These are phyloP conservation scores for Stegana nigrithorax DNA, from an alignment of 2,888 invertebrate genomes.

Conservation along the genomic window DNA sequence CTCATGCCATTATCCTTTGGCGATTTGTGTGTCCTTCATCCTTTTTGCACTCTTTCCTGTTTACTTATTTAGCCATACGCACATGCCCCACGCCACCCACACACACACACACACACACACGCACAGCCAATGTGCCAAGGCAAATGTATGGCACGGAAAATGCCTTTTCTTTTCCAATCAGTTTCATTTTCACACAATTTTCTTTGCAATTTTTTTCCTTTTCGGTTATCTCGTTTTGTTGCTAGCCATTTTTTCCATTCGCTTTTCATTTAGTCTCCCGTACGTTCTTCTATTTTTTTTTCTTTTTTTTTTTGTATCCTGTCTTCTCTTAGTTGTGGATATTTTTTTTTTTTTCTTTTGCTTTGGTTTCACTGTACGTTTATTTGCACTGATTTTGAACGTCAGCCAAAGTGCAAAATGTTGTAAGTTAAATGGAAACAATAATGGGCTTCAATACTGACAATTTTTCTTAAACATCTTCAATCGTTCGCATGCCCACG, in stretches of 20 bases:
- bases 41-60: neutral
- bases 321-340: constrained; percentile 4
- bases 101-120: neutral
- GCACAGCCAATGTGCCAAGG: neutral
- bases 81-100: neutral
- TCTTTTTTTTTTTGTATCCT: constrained; percentile 30
- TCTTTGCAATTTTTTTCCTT: constrained; percentile 40
- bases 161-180: constrained; percentile 43
- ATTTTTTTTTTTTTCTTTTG: constrained; percentile 25
- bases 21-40: neutral
- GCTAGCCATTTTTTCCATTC: constrained; percentile 7
- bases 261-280: constrained; percentile 38
- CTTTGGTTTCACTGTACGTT: constrained; percentile 16
- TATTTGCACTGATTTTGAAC: constrained; percentile 20
- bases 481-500: too few relatives aligned
- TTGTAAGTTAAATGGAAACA: constrained; percentile 64
- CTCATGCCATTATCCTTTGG: constrained; percentile 22
- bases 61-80: constrained; percentile 8
- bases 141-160: neutral
- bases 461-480: constrained; percentile 13
- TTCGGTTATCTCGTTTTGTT: constrained; percentile 17
- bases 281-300: constrained; percentile 31
- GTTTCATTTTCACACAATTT: constrained; percentile 50
- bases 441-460: constrained; percentile 48
- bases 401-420: constrained; percentile 61